Conservation (phyloP, 2,888 invertebrate genomes). For the Agrochola macilenta region DNA sequence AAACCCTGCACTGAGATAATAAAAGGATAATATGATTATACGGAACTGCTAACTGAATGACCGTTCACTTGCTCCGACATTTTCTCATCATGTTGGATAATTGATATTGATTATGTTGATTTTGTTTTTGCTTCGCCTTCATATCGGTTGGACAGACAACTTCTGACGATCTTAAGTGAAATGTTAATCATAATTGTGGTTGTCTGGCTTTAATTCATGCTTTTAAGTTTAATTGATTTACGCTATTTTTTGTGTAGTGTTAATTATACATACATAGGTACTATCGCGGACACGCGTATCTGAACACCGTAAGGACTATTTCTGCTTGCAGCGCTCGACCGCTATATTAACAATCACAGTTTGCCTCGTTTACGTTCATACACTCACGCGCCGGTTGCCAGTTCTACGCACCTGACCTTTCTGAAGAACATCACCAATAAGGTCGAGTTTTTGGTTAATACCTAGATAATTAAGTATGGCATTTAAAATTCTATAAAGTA, state of each 20-base stretch:
- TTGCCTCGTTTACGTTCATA: too few relatives aligned
- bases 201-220: conserved; percentile 69
- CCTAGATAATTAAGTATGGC: too few relatives aligned
- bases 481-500: too few relatives aligned
- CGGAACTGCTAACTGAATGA: conserved; percentile 11
- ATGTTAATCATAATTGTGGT: conserved; percentile 76
- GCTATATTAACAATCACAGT: too few relatives aligned
- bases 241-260: conserved; percentile 11
- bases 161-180: conserved; percentile 74
- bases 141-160: conserved; percentile 35
- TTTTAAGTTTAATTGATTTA: conserved; percentile 42
- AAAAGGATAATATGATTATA: background rate
- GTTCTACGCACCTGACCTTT: too few relatives aligned
- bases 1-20: too few relatives aligned
- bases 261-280: background rate
- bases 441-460: too few relatives aligned
- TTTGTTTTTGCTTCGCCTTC: conserved; percentile 65
- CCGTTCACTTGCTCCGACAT: conserved; percentile 29
- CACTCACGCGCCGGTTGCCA: too few relatives aligned
- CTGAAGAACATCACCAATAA: too few relatives aligned
- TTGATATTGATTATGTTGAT: conserved; percentile 74
- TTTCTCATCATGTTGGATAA: conserved; percentile 67
- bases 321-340: too few relatives aligned
- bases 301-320: too few relatives aligned
- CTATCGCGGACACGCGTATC: too few relatives aligned